Percentiles rank a stretch among this genome's conserved stretches.
phyloP scores from a whole-genome alignment of 1,140 invertebrate genomes.

The Megalonaias nervosa region DNA sequence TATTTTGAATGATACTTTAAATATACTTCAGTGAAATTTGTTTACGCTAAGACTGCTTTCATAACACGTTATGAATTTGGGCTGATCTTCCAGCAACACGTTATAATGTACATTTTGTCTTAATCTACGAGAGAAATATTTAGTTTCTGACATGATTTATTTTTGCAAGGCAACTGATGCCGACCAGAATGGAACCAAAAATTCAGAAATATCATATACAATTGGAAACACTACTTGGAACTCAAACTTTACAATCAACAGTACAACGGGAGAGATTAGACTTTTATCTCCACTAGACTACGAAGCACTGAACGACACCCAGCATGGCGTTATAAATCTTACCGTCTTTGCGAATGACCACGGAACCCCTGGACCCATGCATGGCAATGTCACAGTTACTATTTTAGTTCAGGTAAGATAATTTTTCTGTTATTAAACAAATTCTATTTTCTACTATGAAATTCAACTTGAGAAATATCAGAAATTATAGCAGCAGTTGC shows the following conservation, averaged over 20 bases:
- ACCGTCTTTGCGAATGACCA: conserved; percentile 10
- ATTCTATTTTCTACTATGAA: neutral
- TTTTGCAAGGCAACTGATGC: conserved; percentile 13
- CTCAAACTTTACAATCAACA: conserved; percentile 4
- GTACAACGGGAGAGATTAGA: neutral
- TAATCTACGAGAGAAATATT: too few species aligned
- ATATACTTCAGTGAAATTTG: too few species aligned
- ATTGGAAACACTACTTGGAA: neutral
- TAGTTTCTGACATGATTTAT: neutral
- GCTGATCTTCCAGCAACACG: too few species aligned
- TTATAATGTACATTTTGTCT: too few species aligned
- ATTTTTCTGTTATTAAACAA: neutral
- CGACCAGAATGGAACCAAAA: neutral
- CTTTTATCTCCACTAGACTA: conserved; percentile 10
- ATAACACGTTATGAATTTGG: too few species aligned
- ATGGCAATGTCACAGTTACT: neutral
- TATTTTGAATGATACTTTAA: too few species aligned
- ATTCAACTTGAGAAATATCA: too few species aligned
- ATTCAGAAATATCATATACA: neutral
- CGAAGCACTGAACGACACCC: neutral
- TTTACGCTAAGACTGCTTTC: too few species aligned
- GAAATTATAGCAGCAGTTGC: too few species aligned
- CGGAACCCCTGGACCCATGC: neutral
- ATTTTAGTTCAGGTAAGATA: conserved; percentile 18
- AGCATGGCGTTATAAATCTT: neutral